A percentile compares a stretch with the other conserved stretches of the same genome.
Evolutionary conservation across 2,113 vertebrate species (phyloP).

Genomic region (Syngnathus floridae): DNA sequence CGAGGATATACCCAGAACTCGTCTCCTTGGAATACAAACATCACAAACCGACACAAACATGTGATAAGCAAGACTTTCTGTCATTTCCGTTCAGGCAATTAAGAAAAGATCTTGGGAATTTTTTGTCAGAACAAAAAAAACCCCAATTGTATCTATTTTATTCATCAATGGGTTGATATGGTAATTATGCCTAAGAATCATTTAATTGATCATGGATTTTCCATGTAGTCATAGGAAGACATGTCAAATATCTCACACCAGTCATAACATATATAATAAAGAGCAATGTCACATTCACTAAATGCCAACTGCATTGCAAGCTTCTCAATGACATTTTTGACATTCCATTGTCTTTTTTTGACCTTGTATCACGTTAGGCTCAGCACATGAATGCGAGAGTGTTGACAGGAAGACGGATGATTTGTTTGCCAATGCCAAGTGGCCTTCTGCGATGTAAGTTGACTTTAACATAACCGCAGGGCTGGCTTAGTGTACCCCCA

Average conservation of each 20-base stretch:
- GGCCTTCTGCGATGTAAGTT: too few species aligned
- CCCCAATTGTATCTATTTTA: too few species aligned
- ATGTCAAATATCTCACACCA: too few species aligned
- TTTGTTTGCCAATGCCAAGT: background rate
- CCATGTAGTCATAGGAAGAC: too few species aligned
- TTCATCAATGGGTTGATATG: too few species aligned
- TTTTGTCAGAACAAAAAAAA: too few species aligned
- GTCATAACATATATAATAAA: background rate
- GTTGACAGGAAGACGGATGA: slow-evolving; percentile 1
- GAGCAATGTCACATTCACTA: background rate
- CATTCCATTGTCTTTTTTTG: background rate
- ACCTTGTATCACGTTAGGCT: background rate
- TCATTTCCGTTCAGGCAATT: background rate
- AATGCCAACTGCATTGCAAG: background rate
- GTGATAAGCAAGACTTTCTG: background rate
- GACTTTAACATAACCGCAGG: background rate
- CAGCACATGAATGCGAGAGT: background rate
- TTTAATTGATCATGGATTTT: too few species aligned
- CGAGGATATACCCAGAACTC: slow-evolving; percentile 75
- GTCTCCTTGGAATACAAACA: slow-evolving; percentile 48
- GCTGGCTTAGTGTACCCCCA: background rate
- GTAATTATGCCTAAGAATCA: too few species aligned
- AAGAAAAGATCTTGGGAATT: background rate
- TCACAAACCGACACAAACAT: background rate
- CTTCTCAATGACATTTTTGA: background rate